Evolutionary conservation across 2,113 vertebrate species (phyloP).

Genomic region (Oenanthe oenanthe): DNA sequence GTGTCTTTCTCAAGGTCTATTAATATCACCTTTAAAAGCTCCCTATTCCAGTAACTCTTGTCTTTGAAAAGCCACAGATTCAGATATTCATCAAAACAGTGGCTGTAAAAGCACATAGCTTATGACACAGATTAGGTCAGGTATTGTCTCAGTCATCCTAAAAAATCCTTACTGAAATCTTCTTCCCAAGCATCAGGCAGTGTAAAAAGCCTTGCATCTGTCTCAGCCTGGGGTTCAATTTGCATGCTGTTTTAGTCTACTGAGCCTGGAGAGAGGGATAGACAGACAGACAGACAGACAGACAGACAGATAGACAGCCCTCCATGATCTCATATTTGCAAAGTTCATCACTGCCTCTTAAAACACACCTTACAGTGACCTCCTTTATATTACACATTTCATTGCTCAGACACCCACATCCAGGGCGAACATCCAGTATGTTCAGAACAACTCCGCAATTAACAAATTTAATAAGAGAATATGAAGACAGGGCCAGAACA

Average conservation of each 20-base stretch:
- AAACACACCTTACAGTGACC: neutral
- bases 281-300: accelerated
- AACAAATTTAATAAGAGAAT: neutral
- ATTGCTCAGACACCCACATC: neutral
- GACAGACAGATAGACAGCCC: accelerated
- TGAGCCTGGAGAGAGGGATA: neutral
- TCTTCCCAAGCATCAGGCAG: neutral
- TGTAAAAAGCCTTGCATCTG: neutral
- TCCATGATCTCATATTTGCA: neutral
- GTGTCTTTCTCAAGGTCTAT: neutral
- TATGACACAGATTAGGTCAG: neutral
- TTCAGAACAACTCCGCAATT: constrained; percentile 15
- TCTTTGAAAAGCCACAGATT: neutral
- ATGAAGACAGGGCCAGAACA: neutral
- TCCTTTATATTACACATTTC: neutral
- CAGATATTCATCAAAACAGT: neutral
- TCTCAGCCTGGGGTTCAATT: neutral
- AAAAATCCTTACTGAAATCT: neutral
- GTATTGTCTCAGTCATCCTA: neutral
- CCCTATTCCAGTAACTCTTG: neutral
- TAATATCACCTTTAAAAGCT: neutral
- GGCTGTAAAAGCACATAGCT: neutral
- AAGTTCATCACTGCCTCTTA: neutral
- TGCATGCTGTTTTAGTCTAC: neutral
- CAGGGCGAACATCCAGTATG: neutral